A percentile compares a stretch with the other conserved stretches of the same genome.
Conservation (phyloP, 2,797 vertebrate genomes). For the Poecile montanus region DNA sequence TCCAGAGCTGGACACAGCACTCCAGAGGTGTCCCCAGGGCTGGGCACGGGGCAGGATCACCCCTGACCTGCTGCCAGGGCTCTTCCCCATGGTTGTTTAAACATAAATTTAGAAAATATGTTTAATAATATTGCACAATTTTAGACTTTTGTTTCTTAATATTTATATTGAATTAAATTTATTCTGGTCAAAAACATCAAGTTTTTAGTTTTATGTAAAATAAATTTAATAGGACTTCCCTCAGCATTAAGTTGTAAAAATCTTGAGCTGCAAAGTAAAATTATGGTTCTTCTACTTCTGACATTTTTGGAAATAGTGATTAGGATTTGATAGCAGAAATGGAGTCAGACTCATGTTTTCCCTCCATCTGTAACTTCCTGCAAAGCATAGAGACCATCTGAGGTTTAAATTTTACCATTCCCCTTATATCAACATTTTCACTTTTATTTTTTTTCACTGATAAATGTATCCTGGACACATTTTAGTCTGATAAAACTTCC, state of each 20-base stretch:
- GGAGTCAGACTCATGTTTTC: neutral
- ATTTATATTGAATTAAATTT: neutral
- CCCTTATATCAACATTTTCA: neutral
- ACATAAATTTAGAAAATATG: neutral
- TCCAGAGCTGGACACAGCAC: neutral
- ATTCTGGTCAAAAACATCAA: neutral
- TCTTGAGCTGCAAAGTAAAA: neutral
- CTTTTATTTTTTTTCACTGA: neutral
- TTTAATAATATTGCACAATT: neutral
- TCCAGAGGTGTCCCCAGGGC: neutral
- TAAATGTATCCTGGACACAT: neutral
- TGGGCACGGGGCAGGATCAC: neutral
- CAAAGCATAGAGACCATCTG: neutral
- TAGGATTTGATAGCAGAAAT: neutral
- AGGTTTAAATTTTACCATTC: neutral
- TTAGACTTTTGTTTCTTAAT: neutral
- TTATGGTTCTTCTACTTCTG: neutral
- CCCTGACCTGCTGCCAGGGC: neutral
- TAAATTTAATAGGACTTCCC: neutral
- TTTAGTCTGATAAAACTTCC: slow-evolving; percentile 49
- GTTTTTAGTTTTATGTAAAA: neutral
- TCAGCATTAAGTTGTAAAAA: neutral
- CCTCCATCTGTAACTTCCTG: neutral
- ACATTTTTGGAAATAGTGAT: neutral
- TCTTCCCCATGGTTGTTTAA: neutral